Conservation (phyloP, 2,888 invertebrate species). For the Resseliella maxima region DNA sequence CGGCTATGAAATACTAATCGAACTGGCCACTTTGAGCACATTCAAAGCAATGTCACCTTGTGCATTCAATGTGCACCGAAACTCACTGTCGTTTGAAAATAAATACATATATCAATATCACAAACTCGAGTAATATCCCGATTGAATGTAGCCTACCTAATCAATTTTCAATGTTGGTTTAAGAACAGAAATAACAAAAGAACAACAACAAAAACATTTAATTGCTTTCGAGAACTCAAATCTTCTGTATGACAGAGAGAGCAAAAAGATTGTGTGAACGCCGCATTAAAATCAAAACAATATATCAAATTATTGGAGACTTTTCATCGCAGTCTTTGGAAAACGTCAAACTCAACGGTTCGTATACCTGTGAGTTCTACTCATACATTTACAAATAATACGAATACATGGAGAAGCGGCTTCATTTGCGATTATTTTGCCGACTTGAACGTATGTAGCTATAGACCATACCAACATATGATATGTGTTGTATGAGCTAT, state of each 20-base stretch:
- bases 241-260: background rate
- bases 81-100: no score
- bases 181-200: background rate
- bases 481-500: slow-evolving; percentile 23
- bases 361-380: no score
- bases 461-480: slow-evolving; percentile 5
- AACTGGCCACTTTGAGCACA: background rate
- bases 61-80: no score
- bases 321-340: slow-evolving; percentile 17
- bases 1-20: background rate
- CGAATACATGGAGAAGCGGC: background rate
- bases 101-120: no score
- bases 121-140: background rate
- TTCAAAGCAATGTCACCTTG: background rate
- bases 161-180: background rate
- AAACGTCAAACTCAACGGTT: background rate
- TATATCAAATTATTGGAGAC: slow-evolving; percentile 18
- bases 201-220: no score
- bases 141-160: background rate
- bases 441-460: background rate
- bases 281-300: background rate
- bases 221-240: background rate
- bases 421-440: slow-evolving; percentile 28
- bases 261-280: slow-evolving; percentile 12
- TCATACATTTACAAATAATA: background rate